A percentile compares a stretch with the other conserved stretches of the same genome.
These are phyloP conservation scores for Ceyx melanurus DNA, from an alignment of 2,113 vertebrate genomes.

Conservation along the genomic window DNA sequence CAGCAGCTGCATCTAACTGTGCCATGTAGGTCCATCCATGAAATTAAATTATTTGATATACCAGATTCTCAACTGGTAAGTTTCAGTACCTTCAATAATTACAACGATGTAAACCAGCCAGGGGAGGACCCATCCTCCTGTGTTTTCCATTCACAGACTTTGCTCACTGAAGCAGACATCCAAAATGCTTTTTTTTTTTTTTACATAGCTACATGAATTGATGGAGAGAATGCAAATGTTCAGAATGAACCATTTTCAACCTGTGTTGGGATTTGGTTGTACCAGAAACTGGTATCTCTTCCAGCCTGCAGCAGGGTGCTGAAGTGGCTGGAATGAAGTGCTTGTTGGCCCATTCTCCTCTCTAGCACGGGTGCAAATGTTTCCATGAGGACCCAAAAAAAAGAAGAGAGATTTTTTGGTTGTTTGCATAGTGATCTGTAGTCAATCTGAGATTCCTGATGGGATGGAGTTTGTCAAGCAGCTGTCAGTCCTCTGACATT, in stretches of 20 bases:
- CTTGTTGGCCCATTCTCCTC: background rate
- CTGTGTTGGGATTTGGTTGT: background rate
- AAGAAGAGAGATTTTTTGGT: background rate
- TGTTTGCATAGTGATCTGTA: background rate
- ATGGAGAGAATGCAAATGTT: background rate
- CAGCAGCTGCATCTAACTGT: background rate
- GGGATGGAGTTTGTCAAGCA: background rate
- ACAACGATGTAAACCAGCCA: background rate
- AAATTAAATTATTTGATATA: constrained; percentile 12
- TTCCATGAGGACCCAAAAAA: background rate
- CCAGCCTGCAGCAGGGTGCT: background rate
- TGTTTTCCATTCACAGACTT: background rate
- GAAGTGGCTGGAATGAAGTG: background rate
- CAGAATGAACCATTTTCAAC: background rate
- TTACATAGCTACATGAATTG: background rate
- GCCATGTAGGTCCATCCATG: background rate
- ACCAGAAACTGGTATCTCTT: background rate
- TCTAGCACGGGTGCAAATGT: background rate
- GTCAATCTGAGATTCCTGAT: background rate
- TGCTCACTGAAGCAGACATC: background rate
- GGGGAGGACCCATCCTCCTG: background rate
- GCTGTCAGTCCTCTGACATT: background rate
- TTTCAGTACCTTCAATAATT: constrained; percentile 7
- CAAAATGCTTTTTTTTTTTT: background rate
- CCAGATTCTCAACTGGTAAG: background rate